These are phyloP conservation scores for Denticeps clupeoides DNA, from an alignment of 2,797 vertebrate genomes.

Conservation along the genomic window DNA sequence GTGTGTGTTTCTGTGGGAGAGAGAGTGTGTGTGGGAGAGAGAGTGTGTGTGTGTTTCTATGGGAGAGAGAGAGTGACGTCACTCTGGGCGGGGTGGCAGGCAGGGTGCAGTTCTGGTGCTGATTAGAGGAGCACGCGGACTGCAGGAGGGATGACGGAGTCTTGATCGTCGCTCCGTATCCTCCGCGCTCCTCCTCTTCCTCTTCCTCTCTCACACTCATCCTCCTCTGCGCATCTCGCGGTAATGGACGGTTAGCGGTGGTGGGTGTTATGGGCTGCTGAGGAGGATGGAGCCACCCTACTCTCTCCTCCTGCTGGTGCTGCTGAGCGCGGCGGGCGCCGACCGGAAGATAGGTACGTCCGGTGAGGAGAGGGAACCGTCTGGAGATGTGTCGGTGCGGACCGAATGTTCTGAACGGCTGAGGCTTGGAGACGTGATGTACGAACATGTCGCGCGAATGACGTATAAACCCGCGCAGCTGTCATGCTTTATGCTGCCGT, in stretches of 20 bases:
- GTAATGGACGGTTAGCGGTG: constrained; percentile 27
- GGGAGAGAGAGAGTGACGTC: constrained; percentile 22
- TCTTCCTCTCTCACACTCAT: not conserved
- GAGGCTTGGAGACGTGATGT: too few relatives aligned
- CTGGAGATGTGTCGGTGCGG: not conserved
- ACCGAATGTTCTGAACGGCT: too few relatives aligned
- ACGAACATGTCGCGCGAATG: too few relatives aligned
- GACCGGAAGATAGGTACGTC: constrained; percentile 45
- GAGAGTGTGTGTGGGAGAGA: not conserved
- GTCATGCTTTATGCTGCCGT: too few relatives aligned
- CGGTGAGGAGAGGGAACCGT: not conserved
- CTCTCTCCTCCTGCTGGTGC: constrained; percentile 27
- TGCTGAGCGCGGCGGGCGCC: constrained; percentile 16
- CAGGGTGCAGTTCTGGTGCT: constrained; percentile 26
- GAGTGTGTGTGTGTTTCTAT: not conserved
- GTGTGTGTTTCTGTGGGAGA: too few relatives aligned
- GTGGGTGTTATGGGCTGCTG: constrained; percentile 25
- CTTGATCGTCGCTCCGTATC: not conserved
- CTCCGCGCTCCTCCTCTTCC: constrained; percentile 13
- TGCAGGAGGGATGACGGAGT: constrained; percentile 18
- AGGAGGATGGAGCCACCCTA: constrained; percentile 34
- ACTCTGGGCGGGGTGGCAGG: constrained; percentile 11
- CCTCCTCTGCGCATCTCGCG: not conserved
- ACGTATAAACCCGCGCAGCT: too few relatives aligned
- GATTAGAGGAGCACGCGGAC: constrained; percentile 16